phyloP scores from a whole-genome alignment of 2,113 vertebrate species.

The Petroica traversi region DNA sequence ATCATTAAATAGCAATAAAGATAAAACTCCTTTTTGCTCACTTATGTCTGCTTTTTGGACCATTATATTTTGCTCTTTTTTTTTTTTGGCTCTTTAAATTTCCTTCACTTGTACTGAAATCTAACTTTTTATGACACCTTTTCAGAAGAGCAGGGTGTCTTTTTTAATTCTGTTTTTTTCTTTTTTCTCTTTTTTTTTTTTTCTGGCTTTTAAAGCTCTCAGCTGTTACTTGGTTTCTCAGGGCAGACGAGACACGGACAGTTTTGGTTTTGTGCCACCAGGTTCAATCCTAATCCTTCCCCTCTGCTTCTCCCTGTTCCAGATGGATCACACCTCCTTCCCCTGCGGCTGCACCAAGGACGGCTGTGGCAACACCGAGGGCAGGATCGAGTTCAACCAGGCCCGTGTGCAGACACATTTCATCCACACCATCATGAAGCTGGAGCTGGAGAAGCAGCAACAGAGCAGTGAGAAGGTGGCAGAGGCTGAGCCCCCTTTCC shows the following conservation, averaged over 20 bases:
- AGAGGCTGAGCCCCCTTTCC: neutral
- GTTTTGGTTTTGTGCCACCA: accelerated
- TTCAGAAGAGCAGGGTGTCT: neutral
- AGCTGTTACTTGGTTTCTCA: neutral
- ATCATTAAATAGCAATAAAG: neutral
- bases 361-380: conserved; percentile 88
- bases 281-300: neutral
- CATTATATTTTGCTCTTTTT: neutral
- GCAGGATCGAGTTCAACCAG: conserved; percentile 94
- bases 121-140: neutral
- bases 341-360: conserved; percentile 94
- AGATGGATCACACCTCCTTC: conserved; percentile 97
- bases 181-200: neutral
- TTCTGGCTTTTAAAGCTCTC: neutral
- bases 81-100: neutral
- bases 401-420: conserved; percentile 92
- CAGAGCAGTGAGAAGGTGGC: conserved; percentile 44
- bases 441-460: conserved; percentile 85
- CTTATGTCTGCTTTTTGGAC: neutral
- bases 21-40: neutral
- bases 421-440: conserved; percentile 94
- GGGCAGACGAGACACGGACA: accelerated
- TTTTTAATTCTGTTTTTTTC: neutral
- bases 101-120: neutral
- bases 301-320: neutral